These are phyloP conservation scores for Thaleichthys pacificus DNA, from an alignment of 2,797 vertebrate species.

Conservation along the genomic window DNA sequence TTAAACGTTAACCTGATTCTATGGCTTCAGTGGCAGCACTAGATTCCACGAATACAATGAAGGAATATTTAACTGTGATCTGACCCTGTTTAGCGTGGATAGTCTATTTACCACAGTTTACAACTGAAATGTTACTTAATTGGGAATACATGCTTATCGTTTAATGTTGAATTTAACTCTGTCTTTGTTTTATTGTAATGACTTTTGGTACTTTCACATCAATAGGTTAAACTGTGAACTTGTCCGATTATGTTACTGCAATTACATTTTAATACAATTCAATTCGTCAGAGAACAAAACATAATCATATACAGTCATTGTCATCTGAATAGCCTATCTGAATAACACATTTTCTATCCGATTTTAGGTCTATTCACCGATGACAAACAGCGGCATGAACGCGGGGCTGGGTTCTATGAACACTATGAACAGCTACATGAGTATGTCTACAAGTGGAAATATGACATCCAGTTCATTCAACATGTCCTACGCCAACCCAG, in stretches of 20 bases:
- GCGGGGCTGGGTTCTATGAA: constrained; percentile 89
- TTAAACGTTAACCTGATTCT: not conserved
- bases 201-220: not conserved
- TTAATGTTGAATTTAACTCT: not conserved
- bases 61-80: not conserved
- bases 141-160: not conserved
- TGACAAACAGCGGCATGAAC: constrained; percentile 88
- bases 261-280: not conserved
- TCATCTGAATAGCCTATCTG: not conserved
- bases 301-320: too few species aligned
- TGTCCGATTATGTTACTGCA: not conserved
- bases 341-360: constrained; percentile 12
- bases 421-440: constrained; percentile 90
- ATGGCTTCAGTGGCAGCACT: not conserved
- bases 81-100: not conserved
- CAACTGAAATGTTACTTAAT: not conserved
- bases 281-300: too few species aligned
- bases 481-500: constrained; percentile 87
- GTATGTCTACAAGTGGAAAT: constrained; percentile 85
- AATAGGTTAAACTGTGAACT: not conserved
- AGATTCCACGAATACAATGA: not conserved
- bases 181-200: not conserved
- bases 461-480: constrained; percentile 87
- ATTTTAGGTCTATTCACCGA: constrained; percentile 85
- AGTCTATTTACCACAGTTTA: not conserved